These are phyloP conservation scores for Heliconius charithonia DNA, from an alignment of 2,888 invertebrate genomes.

Conservation along the genomic window DNA sequence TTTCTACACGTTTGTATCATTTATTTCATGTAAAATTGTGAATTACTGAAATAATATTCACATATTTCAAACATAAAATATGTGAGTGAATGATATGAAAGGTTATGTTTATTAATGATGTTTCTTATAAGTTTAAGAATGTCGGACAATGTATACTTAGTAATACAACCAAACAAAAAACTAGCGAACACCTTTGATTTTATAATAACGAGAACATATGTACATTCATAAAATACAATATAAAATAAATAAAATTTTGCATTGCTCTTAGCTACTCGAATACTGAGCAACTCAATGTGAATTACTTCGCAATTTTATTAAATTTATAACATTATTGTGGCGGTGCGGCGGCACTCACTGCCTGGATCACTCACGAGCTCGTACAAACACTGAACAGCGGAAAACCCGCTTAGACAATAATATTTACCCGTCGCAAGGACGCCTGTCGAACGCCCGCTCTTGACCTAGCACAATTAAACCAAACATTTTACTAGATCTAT, in stretches of 20 bases:
- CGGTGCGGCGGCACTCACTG: conserved; percentile 59
- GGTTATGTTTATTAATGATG: background rate
- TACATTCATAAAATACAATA: background rate
- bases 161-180: background rate
- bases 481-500: conserved; percentile 83
- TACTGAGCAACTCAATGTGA: background rate
- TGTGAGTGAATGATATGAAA: background rate
- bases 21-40: background rate
- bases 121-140: background rate
- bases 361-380: conserved; percentile 68
- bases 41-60: background rate
- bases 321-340: conserved; percentile 54
- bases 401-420: conserved; percentile 83
- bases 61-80: background rate
- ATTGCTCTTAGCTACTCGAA: background rate
- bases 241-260: background rate
- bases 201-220: background rate
- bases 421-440: conserved; percentile 83
- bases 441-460: conserved; percentile 82
- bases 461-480: conserved; percentile 84
- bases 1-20: conserved; percentile 46
- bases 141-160: no score
- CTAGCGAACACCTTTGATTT: background rate
- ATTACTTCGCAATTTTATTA: background rate
- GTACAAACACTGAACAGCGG: conserved; percentile 77